Percentiles rank a stretch among this genome's conserved stretches.
Evolutionary conservation across 2,113 vertebrate species (phyloP).

Genomic region (Petroica traversi): DNA sequence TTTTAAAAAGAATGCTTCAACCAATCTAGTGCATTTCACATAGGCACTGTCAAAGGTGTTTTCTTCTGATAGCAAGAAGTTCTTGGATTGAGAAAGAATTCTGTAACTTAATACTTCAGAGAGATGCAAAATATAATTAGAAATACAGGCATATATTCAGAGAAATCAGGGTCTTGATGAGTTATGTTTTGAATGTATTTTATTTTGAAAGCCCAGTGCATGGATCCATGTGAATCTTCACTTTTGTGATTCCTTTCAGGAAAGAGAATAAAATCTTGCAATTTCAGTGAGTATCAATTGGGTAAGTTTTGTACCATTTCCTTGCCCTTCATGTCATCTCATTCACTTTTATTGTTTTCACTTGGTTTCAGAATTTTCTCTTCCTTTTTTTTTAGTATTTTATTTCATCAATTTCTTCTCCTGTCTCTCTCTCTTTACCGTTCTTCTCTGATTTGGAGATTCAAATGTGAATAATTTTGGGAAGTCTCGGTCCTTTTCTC

Average conservation of each 20-base stretch:
- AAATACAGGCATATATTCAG: neutral
- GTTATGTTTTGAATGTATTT: neutral
- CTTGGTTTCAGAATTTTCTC: neutral
- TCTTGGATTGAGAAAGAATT: neutral
- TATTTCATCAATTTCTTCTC: neutral
- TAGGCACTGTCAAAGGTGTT: neutral
- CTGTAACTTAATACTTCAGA: neutral
- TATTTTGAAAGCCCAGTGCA: constrained; percentile 9
- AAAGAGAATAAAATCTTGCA: neutral
- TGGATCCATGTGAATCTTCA: neutral
- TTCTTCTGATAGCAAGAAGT: neutral
- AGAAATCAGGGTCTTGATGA: neutral
- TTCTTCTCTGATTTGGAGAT: neutral
- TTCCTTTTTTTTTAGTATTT: neutral
- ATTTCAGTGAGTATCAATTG: neutral
- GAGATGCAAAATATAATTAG: neutral
- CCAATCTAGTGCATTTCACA: neutral
- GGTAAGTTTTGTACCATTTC: neutral
- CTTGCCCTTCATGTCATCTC: neutral
- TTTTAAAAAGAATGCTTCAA: constrained; percentile 18
- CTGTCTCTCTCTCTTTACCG: neutral
- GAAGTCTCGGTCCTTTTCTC: neutral
- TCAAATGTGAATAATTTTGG: too few relatives aligned
- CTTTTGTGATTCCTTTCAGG: neutral
- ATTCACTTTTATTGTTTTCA: neutral